These are phyloP conservation scores for Pteruthius melanotis DNA, from an alignment of 2,113 vertebrate species.

Conservation along the genomic window DNA sequence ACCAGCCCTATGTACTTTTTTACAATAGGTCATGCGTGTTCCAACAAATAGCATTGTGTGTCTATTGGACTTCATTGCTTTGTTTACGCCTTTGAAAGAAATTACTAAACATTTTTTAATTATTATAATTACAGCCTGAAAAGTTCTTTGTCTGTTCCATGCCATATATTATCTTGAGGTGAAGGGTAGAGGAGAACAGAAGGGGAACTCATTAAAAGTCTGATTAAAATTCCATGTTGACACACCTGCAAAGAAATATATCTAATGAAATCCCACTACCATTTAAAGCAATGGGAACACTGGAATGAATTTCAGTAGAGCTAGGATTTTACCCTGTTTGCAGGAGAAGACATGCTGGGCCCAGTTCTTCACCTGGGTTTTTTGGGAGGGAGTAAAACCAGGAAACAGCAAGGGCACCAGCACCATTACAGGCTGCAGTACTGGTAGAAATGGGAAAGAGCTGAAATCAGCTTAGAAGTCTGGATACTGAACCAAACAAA, in stretches of 20 bases:
- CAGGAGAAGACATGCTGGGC: not conserved
- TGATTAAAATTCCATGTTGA: slow-evolving; percentile 54
- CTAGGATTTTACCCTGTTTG: not conserved
- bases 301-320: not conserved
- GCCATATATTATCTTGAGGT: slow-evolving; percentile 19
- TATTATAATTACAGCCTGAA: slow-evolving; percentile 28
- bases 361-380: not conserved
- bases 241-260: slow-evolving; percentile 23
- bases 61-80: slow-evolving; percentile 21
- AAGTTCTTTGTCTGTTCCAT: slow-evolving; percentile 39
- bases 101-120: slow-evolving; percentile 44
- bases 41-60: slow-evolving; percentile 52
- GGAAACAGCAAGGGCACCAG: not conserved
- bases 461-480: not conserved
- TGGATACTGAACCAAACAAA: not conserved
- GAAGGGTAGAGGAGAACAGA: slow-evolving; percentile 47
- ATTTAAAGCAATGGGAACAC: not conserved
- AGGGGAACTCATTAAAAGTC: slow-evolving; percentile 45
- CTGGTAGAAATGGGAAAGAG: not conserved
- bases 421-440: not conserved
- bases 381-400: not conserved
- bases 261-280: not conserved
- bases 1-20: slow-evolving; percentile 47
- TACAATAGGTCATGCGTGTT: slow-evolving; percentile 43
- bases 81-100: slow-evolving; percentile 54